These are phyloP conservation scores for Lineus longissimus DNA, from an alignment of 1,140 invertebrate genomes.

Conservation along the genomic window DNA sequence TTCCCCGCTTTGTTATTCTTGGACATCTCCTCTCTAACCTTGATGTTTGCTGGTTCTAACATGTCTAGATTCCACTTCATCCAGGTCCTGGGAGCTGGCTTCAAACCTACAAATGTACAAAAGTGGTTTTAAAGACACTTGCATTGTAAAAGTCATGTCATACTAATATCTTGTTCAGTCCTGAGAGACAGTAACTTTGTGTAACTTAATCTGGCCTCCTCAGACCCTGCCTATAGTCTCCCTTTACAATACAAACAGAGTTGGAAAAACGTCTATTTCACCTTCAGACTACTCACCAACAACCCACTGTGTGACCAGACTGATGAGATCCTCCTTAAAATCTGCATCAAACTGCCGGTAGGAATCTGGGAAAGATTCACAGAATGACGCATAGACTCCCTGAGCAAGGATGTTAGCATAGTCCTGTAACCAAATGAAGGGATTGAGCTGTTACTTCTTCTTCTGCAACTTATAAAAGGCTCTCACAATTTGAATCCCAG, in stretches of 20 bases:
- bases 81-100: conserved; percentile 42
- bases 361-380: conserved; percentile 46
- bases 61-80: conserved; percentile 40
- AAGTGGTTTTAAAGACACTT: not conserved
- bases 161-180: no score
- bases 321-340: conserved; percentile 43
- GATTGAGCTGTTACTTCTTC: not conserved
- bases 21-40: conserved; percentile 40
- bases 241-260: no score
- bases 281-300: no score
- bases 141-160: no score
- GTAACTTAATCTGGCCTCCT: no score
- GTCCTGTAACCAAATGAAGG: conserved; percentile 26
- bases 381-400: conserved; percentile 46
- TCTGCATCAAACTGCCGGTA: conserved; percentile 47
- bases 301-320: conserved; percentile 44
- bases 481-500: not conserved
- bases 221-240: no score
- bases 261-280: no score
- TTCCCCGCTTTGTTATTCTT: conserved; percentile 30
- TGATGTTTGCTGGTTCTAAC: conserved; percentile 46
- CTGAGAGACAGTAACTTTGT: no score
- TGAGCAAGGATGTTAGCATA: conserved; percentile 47
- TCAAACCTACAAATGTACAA: conserved; percentile 44
- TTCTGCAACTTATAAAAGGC: not conserved